Base-by-base conservation (phyloP, 2,113 vertebrate species). In the Cynopterus brachyotis region DNA sequence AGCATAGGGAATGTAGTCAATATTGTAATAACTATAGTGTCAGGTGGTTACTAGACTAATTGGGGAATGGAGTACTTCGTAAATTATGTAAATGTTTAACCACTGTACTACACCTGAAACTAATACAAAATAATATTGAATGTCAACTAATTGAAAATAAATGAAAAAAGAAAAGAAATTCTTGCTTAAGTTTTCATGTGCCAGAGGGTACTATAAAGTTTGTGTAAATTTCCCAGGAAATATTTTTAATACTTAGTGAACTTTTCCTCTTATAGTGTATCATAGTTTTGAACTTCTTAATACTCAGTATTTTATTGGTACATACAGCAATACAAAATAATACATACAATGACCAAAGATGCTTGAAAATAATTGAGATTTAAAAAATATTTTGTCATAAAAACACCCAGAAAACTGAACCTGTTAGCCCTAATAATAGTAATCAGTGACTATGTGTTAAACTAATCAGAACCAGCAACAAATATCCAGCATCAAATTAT, bases 401-500 rank as follows among this genome's bases (percentile, higher is more conserved):
- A 97, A 91, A 84, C 4, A 67, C 1, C 28, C 50, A 72, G 69
- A 95, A 95, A 92, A 90, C 62, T 26, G 62, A 96, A 93, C 22
- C 6, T 96, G 11, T 26, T 89, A 30, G 60, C 89, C 60, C 30
- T 93, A 35, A 62, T 64, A 91, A 81, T 91, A 85, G 47, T 73
- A 72, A 40, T 60, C 15, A 81, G 42, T 42, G 82, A 24, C 26
- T 93, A 2, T 87, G 42, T 97, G 30, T 12, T 96, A 60, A 96
- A 86, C 83, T 97, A 26, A 78, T 82, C 70, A 96, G 96, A 97
- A 60, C 40, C 32, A 75, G 59, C 28, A 66, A 84, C 83, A 90
- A 50, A 70, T 96, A 88, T 97, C 64, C 4, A 81, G 55, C 45
- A 92, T 96, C 53, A 69, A 83, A 83, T 91, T 97, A 81, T 70